These are phyloP conservation scores for Psittacula derbiana DNA, from an alignment of 2,797 vertebrate genomes.

Conservation along the genomic window DNA sequence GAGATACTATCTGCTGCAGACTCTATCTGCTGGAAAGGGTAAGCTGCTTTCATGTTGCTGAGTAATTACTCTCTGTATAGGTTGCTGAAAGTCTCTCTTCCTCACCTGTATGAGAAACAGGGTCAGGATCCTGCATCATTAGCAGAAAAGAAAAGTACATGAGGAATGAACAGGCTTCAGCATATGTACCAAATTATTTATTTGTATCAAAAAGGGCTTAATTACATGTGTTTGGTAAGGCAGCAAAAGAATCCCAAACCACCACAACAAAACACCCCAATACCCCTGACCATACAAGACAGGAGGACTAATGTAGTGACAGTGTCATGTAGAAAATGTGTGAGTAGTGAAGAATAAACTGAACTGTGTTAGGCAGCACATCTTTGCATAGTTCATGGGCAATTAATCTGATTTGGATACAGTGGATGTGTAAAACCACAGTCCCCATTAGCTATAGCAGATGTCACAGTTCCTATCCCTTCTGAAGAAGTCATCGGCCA, in stretches of 20 bases:
- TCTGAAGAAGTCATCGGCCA: constrained; percentile 77
- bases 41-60: background rate
- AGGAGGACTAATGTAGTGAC: constrained; percentile 20
- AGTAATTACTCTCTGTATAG: background rate
- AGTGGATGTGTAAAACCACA: background rate
- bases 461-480: constrained; percentile 83
- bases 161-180: background rate
- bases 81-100: background rate
- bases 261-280: background rate
- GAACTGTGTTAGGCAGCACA: background rate
- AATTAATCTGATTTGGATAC: background rate
- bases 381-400: constrained; percentile 45
- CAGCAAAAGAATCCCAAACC: background rate
- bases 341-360: constrained; percentile 13
- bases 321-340: background rate
- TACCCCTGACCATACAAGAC: background rate
- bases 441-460: constrained; percentile 83
- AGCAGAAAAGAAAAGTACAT: background rate
- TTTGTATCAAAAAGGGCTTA: constrained; percentile 32
- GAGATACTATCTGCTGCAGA: background rate
- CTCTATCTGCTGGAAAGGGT: background rate
- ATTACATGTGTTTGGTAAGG: background rate
- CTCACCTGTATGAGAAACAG: background rate
- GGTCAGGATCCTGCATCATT: background rate
- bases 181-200: background rate